Percentiles rank a stretch among this genome's conserved stretches.
phyloP scores from a whole-genome alignment of 2,888 invertebrate species.

The Lymantria monacha region DNA sequence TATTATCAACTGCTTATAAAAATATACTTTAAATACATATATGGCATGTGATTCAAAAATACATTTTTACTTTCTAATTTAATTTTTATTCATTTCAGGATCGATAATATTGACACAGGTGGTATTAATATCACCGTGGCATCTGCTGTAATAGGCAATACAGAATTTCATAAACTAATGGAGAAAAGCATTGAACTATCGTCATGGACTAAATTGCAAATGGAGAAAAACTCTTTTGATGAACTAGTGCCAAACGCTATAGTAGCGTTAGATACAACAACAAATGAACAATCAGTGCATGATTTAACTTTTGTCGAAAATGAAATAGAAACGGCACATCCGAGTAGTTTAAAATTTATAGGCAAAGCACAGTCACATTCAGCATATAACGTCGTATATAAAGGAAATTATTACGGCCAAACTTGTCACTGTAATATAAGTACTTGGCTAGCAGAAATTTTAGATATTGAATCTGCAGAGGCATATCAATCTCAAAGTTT shows the following conservation, averaged over 20 bases:
- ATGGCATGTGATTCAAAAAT: too few relatives aligned
- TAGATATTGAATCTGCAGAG: constrained; percentile 60
- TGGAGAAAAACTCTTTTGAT: constrained; percentile 85
- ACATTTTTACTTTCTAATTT: not conserved
- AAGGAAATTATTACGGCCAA: constrained; percentile 84
- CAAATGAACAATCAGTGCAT: constrained; percentile 83
- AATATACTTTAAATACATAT: too few relatives aligned
- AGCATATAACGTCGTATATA: constrained; percentile 73
- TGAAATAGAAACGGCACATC: constrained; percentile 65
- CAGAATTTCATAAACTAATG: constrained; percentile 82
- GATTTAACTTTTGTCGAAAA: constrained; percentile 77
- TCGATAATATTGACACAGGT: constrained; percentile 82
- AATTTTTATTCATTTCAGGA: constrained; percentile 68
- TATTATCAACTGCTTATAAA: not conserved
- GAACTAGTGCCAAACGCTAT: constrained; percentile 81
- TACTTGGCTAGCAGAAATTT: constrained; percentile 77
- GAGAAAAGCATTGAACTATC: constrained; percentile 84
- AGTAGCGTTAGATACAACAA: constrained; percentile 65
- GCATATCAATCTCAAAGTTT: constrained; percentile 79
- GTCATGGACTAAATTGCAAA: constrained; percentile 84
- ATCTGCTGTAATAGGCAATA: constrained; percentile 81
- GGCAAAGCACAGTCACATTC: constrained; percentile 71
- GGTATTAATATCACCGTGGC: constrained; percentile 86
- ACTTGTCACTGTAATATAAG: constrained; percentile 85
- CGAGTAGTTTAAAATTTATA: constrained; percentile 82